Evolutionary conservation across 2,113 vertebrate genomes (phyloP).

Genomic region (Phaetusa simplex): DNA sequence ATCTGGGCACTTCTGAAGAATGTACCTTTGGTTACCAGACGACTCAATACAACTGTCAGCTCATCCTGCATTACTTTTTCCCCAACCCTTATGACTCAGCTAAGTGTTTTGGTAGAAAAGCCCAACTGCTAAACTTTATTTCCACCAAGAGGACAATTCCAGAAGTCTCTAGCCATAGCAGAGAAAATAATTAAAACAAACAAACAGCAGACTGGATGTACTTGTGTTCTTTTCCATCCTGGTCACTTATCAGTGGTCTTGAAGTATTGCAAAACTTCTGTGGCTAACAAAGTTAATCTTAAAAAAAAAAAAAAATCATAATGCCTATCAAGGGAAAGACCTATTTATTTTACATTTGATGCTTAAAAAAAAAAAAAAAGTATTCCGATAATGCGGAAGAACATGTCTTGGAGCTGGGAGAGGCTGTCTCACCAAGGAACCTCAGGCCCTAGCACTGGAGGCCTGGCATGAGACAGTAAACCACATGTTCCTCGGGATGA

Average conservation of each 20-base stretch:
- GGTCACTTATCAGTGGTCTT: constrained; percentile 26
- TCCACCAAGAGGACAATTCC: constrained; percentile 22
- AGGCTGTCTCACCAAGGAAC: constrained; percentile 50
- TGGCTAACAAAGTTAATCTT: neutral
- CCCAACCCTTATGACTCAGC: neutral
- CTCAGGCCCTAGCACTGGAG: neutral
- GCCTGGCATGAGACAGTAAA: constrained; percentile 33
- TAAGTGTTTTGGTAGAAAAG: constrained; percentile 13
- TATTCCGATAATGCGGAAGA: constrained; percentile 43
- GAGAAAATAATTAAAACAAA: constrained; percentile 18
- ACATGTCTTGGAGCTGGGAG: neutral
- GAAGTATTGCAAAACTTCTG: constrained; percentile 25
- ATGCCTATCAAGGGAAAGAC: neutral
- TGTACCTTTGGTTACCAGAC: neutral
- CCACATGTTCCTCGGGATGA: constrained; percentile 23
- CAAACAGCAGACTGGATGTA: neutral
- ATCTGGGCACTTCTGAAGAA: neutral
- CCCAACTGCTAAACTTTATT: constrained; percentile 2
- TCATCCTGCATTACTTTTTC: neutral
- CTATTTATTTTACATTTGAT: constrained; percentile 14
- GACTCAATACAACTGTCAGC: neutral
- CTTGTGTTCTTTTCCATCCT: constrained; percentile 41
- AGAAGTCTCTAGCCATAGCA: constrained; percentile 1
- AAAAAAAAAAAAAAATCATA: neutral
- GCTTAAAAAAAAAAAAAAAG: neutral